These are phyloP conservation scores for Octomys mimax DNA, from an alignment of 2,797 vertebrate genomes.

Conservation along the genomic window DNA sequence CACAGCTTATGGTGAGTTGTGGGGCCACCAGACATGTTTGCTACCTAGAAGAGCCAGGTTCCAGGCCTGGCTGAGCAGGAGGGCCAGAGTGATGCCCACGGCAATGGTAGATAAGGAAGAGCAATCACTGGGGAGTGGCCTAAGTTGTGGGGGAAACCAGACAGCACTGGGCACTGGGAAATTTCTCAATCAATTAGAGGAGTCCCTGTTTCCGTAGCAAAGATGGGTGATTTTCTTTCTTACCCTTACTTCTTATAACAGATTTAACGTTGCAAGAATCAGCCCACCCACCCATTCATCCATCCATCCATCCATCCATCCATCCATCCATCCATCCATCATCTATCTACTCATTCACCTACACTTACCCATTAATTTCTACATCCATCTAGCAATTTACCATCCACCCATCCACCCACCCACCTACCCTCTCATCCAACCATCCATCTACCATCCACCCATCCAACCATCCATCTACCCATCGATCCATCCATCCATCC, in stretches of 20 bases:
- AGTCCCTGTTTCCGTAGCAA: too few relatives aligned
- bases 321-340: too few relatives aligned
- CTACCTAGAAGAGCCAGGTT: not conserved
- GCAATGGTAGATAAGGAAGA: not conserved
- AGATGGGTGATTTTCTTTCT: not conserved
- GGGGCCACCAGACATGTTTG: not conserved
- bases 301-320: too few relatives aligned
- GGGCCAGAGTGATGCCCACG: not conserved
- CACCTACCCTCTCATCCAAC: fast-evolving
- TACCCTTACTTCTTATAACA: not conserved
- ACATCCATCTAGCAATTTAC: fast-evolving
- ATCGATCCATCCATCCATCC: too few relatives aligned
- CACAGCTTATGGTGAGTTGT: fast-evolving
- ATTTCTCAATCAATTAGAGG: not conserved
- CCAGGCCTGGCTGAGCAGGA: too few relatives aligned
- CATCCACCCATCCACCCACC: not conserved
- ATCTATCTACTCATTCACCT: too few relatives aligned
- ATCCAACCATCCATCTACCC: fast-evolving
- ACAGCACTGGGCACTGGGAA: not conserved
- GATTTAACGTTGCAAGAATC: not conserved
- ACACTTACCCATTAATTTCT: too few relatives aligned
- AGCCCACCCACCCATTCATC: too few relatives aligned
- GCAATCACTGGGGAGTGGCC: not conserved
- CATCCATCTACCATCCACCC: not conserved
- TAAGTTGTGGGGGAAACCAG: not conserved